Evolutionary conservation across 2,888 invertebrate species (phyloP).

Genomic region (Melanostoma mellinum): DNA sequence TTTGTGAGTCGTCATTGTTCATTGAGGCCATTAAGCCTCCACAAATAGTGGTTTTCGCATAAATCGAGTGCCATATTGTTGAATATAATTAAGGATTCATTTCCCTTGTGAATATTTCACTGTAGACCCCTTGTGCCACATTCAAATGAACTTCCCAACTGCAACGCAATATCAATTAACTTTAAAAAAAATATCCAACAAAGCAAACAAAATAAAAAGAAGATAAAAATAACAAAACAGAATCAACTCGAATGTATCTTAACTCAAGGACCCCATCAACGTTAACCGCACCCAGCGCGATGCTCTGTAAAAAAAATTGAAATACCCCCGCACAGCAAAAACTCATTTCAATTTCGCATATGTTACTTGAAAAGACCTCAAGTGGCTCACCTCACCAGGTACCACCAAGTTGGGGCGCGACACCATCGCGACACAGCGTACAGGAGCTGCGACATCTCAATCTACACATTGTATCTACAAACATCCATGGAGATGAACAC

Average conservation of each 20-base stretch:
- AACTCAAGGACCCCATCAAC: constrained; percentile 53
- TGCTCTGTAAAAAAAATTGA: constrained; percentile 49
- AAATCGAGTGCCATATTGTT: constrained; percentile 46
- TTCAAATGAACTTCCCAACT: constrained; percentile 47
- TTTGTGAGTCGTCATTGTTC: constrained; percentile 41
- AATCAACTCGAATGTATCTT: constrained; percentile 33
- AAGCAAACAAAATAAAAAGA: constrained; percentile 10
- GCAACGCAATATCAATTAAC: constrained; percentile 64
- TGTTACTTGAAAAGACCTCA: constrained; percentile 55
- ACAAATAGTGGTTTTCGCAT: constrained; percentile 44
- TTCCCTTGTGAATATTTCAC: constrained; percentile 34
- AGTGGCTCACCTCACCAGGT: constrained; percentile 41
- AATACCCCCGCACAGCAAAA: constrained; percentile 58
- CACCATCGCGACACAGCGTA: constrained; percentile 63
- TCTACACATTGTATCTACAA: constrained; percentile 70
- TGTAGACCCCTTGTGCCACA: constrained; percentile 21
- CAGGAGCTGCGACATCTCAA: constrained; percentile 72
- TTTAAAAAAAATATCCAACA: constrained; percentile 13
- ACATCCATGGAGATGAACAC: constrained; percentile 66
- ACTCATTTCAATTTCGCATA: constrained; percentile 71
- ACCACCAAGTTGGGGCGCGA: constrained; percentile 53
- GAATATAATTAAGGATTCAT: constrained; percentile 58
- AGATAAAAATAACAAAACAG: constrained; percentile 18
- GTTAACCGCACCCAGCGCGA: constrained; percentile 69
- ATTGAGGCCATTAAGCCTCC: constrained; percentile 31